These are phyloP conservation scores for Rhinolophus ferrumequinum DNA, from an alignment of 2,113 vertebrate genomes.

Conservation along the genomic window DNA sequence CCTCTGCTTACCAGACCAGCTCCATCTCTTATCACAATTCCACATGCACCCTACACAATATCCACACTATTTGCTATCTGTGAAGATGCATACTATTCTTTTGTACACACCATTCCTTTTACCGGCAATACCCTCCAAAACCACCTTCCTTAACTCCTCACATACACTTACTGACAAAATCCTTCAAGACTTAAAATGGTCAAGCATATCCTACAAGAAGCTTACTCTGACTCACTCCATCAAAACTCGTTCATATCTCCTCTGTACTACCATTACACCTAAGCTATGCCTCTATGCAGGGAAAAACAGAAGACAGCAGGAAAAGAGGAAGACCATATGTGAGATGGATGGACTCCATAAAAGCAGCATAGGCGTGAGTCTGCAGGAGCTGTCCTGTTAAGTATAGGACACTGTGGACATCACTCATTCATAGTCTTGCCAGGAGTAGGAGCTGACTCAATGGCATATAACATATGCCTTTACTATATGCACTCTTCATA, in stretches of 20 bases:
- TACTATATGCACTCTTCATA: not conserved
- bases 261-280: not conserved
- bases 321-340: not conserved
- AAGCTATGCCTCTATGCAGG: slow-evolving; percentile 37
- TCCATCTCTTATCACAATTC: not conserved
- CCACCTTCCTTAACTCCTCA: not conserved
- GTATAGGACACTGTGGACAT: not conserved
- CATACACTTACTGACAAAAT: slow-evolving; percentile 36
- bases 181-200: not conserved
- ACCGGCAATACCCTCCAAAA: not conserved
- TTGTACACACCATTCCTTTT: not conserved
- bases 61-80: not conserved
- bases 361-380: not conserved
- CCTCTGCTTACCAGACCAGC: slow-evolving; percentile 27
- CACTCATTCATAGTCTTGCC: not conserved
- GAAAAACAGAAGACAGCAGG: not conserved
- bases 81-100: not conserved
- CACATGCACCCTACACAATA: not conserved
- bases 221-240: not conserved
- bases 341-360: not conserved
- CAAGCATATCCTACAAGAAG: not conserved
- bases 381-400: not conserved
- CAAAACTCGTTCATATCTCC: not conserved
- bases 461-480: not conserved
- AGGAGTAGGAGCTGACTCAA: not conserved